Evolutionary conservation across 2,888 invertebrate species (phyloP), one percentile per base, ranked within the genome.

Genomic region (Himalopsyche tibetana): DNA sequence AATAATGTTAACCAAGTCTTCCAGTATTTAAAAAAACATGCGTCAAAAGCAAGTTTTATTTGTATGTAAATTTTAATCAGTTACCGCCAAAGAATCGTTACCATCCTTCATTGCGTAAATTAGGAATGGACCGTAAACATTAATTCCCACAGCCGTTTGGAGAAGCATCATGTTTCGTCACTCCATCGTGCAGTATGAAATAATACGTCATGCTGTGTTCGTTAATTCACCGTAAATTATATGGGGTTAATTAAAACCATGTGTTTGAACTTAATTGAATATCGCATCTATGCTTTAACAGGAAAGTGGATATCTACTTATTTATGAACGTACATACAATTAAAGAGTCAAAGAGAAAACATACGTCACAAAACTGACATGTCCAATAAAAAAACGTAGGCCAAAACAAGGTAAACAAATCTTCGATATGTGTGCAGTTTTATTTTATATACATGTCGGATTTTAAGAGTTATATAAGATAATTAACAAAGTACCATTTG

Each of bases 231-330:
- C 56, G 11, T 56, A 38, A 82, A 83, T 80, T 80, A 74, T 17
- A 55, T 15, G 42, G 80, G 81, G 85, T 63, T 83, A 86, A 86
- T 86, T 86, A 80, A 79, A 74, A 56, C 55, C 85, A 83, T 83
- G 69, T 86, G 85, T 56, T 82, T 12, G 80, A 82, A 55, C 15
- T 55, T 36, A 82, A 82, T 36, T 55, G 82, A 82, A 19, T 82
- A 51, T n/a, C 55, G 56, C 38, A 55, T 55, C 51, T 51, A 42
- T 74, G 74, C 12, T 15, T 51, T 51, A 12, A 74, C 38, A 36
- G 74, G 38, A 74, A 38, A 74, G 38, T 74, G 74, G 74, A 36
- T 36, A 74, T 45, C 9, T 36, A 36, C 38, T 74, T 15, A 38
- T 12, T 11, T n/a, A 4, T 63, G 28, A 63, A 12, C 15, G 15